Evolutionary conservation across 1,140 invertebrate species (phyloP), one percentile per base, ranked within the genome.

Genomic region (Araneus ventricosus): DNA sequence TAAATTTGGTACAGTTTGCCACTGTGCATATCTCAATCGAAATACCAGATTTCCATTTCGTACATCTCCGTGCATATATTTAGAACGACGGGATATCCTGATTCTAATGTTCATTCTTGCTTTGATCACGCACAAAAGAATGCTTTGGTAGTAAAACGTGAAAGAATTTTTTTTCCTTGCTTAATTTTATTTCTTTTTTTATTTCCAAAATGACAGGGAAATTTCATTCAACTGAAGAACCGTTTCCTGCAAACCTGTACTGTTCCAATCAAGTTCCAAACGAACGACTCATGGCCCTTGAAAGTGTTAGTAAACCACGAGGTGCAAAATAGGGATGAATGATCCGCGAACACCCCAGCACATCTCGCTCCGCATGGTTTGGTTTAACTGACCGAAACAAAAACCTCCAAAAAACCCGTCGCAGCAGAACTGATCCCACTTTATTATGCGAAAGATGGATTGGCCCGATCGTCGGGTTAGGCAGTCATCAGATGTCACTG

Each of bases 221-320:
- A 59, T 80, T 57, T 79, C 88, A 90, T 90, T 90, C 88, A 80
- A 79, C 67, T 90, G 88, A 63, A 90, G 88, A 90, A 90, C 88
- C 88, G 88, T 79, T 90, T 90, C 88, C 88, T 90, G 88, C 4
- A 34, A 8, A 67, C 39, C 24, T 27, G 80, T 27, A 27, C 80
- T n/a, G 39, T 4, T 45, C 80, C 80, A 82, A 82, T 82, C 80
- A 82, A 45, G 2, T 41, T 37, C 7, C 37, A 24, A 39, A 37
- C 8, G 41, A 52, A 52, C 70, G 14, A 79, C 20, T 79, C 30
- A 4, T 8, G 2, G 41, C 37, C 80, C 80, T 82, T 82, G 80
- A 82, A 82, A 82, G 80, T 82, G 80, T 82, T 82, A 45, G 80
- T 41, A 82, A 52, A 82, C n/a, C 80, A 45, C 39, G 24, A 82